Percentiles rank a stretch among this genome's conserved stretches.
Conservation (phyloP, 2,797 vertebrate genomes). For the Mallotus villosus region DNA sequence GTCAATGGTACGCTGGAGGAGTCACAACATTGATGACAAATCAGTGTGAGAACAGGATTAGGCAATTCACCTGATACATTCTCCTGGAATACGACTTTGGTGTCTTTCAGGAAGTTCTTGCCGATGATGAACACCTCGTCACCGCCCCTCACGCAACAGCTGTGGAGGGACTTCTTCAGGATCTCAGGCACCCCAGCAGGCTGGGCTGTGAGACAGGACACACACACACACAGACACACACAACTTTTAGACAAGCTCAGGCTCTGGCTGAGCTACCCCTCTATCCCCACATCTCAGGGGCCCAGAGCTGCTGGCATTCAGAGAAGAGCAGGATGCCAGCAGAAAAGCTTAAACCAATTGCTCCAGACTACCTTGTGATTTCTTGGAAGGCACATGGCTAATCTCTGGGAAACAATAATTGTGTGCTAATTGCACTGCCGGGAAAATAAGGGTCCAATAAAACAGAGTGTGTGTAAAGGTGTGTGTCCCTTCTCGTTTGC, state of each 20-base stretch:
- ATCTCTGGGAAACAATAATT: slow-evolving; percentile 5
- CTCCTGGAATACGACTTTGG: slow-evolving; percentile 98
- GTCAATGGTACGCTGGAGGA: background rate
- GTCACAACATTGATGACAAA: background rate
- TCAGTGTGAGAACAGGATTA: background rate
- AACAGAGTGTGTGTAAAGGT: background rate
- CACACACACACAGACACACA: slow-evolving; percentile 1
- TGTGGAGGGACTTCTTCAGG: slow-evolving; percentile 97
- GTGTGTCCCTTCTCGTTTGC: background rate
- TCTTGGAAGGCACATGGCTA: slow-evolving; percentile 13
- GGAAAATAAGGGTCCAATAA: slow-evolving; percentile 13
- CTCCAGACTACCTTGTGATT: slow-evolving; percentile 22
- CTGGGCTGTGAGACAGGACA: slow-evolving; percentile 78
- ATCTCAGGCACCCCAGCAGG: slow-evolving; percentile 98
- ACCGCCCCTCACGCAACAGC: slow-evolving; percentile 89
- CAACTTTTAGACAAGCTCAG: background rate
- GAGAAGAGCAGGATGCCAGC: slow-evolving; percentile 1
- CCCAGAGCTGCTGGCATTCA: slow-evolving; percentile 1
- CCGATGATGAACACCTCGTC: slow-evolving; percentile 97
- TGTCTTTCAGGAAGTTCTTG: slow-evolving; percentile 99
- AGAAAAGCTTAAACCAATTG: slow-evolving; percentile 25
- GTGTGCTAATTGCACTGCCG: slow-evolving; percentile 15
- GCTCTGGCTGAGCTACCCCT: background rate
- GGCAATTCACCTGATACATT: slow-evolving; percentile 82
- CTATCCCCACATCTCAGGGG: background rate